A percentile compares a stretch with the other conserved stretches of the same genome.
Conservation (phyloP, 2,113 vertebrate species). For the Oncorhynchus masou region DNA sequence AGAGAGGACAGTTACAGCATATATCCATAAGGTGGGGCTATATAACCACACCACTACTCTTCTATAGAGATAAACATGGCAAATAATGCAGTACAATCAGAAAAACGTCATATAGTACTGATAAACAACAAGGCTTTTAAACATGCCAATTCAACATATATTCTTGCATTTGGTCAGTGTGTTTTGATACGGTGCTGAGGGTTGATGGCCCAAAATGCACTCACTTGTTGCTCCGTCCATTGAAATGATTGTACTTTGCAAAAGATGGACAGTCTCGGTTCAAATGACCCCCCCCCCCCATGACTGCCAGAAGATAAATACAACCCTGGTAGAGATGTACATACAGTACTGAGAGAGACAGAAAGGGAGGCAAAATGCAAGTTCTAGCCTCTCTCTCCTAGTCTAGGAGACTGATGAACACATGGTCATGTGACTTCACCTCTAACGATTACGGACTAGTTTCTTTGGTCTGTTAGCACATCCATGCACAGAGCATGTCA, state of each 20-base stretch:
- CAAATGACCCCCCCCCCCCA: background rate
- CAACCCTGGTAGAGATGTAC: background rate
- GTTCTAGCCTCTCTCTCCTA: background rate
- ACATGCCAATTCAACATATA: background rate
- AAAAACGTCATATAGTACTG: constrained; percentile 55
- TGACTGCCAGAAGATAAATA: background rate
- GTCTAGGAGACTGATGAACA: background rate
- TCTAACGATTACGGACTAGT: background rate
- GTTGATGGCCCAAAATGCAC: background rate
- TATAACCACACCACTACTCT: constrained; percentile 11
- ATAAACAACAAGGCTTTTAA: constrained; percentile 4
- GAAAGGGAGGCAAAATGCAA: background rate
- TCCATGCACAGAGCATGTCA: background rate
- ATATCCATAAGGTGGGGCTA: constrained; percentile 58
- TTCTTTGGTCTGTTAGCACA: background rate
- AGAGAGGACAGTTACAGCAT: constrained; percentile 48
- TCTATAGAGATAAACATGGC: constrained; percentile 3
- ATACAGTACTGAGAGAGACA: background rate
- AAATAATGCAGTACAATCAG: constrained; percentile 46
- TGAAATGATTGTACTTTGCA: background rate
- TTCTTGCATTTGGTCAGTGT: background rate
- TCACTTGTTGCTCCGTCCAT: background rate
- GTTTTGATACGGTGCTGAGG: background rate
- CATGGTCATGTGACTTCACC: background rate
- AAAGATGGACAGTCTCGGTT: background rate